These are phyloP conservation scores for Indri indri DNA, from an alignment of 2,113 vertebrate genomes.

Conservation along the genomic window DNA sequence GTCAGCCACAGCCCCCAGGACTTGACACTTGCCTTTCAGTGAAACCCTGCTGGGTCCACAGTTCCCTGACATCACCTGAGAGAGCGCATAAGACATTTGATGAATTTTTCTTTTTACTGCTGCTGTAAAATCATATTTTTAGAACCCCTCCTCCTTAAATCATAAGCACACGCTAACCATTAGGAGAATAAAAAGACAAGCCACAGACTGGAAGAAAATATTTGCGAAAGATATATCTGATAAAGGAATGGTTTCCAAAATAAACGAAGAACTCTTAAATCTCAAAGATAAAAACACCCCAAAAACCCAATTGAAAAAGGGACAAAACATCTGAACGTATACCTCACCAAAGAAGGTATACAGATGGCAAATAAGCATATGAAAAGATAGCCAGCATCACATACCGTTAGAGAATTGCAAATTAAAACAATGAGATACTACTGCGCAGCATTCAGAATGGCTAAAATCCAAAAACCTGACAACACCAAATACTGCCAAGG, in stretches of 20 bases:
- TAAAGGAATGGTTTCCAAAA: background rate
- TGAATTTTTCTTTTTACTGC: background rate
- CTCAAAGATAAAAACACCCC: background rate
- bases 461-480: background rate
- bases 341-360: background rate
- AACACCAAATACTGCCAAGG: background rate
- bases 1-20: background rate
- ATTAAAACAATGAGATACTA: background rate
- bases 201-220: background rate
- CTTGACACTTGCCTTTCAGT: background rate
- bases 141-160: background rate
- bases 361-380: background rate
- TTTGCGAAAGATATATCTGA: constrained; percentile 1
- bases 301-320: background rate
- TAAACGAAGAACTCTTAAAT: background rate
- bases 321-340: background rate
- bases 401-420: background rate
- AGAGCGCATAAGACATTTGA: background rate
- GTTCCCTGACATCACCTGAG: background rate
- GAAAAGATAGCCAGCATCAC: background rate
- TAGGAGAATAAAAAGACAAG: background rate
- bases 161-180: background rate
- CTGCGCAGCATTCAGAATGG: background rate
- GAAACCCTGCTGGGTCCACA: background rate
- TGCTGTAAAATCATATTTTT: background rate